phyloP scores from a whole-genome alignment of 2,113 vertebrate species.

The Limnothrissa miodon region DNA sequence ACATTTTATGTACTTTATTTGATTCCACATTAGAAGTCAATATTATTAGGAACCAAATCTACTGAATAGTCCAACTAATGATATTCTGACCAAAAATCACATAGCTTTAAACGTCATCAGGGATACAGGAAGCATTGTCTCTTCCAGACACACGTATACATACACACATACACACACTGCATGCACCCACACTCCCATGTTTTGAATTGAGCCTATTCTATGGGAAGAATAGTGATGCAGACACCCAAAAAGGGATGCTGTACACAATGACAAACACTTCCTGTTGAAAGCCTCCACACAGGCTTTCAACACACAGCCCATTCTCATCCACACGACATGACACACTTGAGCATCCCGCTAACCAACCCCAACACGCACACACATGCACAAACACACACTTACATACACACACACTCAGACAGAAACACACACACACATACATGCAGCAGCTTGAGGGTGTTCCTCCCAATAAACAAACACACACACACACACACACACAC shows the following conservation, averaged over 20 bases:
- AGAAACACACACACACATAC: neutral
- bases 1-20: no score
- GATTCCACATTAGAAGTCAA: no score
- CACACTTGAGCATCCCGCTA: neutral
- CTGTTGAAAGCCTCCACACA: neutral
- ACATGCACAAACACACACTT: neutral
- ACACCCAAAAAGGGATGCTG: neutral
- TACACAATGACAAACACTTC: neutral
- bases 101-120: no score
- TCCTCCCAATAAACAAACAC: no score
- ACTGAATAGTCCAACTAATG: no score
- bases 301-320: no score
- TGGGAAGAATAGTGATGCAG: neutral
- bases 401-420: neutral
- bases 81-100: no score
- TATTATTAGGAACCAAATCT: no score
- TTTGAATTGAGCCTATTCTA: neutral
- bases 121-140: no score
- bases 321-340: neutral
- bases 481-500: conserved; percentile 9
- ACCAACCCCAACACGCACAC: neutral
- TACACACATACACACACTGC: neutral
- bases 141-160: neutral
- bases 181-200: neutral
- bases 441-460: neutral